Conservation (phyloP, 2,113 vertebrate species). For the Brachionichthys hirsutus region DNA sequence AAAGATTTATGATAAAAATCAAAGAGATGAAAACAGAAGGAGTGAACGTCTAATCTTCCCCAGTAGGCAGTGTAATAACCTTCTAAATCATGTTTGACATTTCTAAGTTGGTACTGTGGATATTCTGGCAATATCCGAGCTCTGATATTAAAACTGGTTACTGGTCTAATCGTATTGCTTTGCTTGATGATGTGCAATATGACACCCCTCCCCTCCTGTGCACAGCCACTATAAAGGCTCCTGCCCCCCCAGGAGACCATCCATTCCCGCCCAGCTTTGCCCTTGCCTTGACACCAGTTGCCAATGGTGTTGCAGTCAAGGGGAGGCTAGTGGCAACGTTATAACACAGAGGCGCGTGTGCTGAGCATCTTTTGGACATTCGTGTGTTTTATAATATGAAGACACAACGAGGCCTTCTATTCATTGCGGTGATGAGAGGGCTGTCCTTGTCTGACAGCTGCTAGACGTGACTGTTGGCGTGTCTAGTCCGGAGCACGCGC, state of each 20-base stretch:
- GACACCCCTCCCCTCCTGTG: conserved; percentile 66
- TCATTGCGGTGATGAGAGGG: conserved; percentile 19
- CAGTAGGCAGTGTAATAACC: conserved; percentile 81
- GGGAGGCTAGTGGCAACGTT: conserved; percentile 74
- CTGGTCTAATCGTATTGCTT: conserved; percentile 85
- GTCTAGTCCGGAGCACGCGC: conserved; percentile 14
- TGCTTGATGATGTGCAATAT: conserved; percentile 86
- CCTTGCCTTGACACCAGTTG: conserved; percentile 84
- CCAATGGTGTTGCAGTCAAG: conserved; percentile 81
- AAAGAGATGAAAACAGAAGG: conserved; percentile 47
- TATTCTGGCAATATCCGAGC: conserved; percentile 78
- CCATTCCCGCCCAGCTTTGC: conserved; percentile 57
- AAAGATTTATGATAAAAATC: conserved; percentile 56
- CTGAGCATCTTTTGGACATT: conserved; percentile 76
- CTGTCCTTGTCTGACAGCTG: conserved; percentile 10
- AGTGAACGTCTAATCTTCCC: conserved; percentile 39
- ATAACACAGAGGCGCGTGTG: conserved; percentile 75
- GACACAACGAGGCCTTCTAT: conserved; percentile 61
- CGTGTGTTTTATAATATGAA: conserved; percentile 68
- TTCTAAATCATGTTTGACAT: conserved; percentile 91
- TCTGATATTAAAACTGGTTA: conserved; percentile 84
- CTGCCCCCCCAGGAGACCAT: conserved; percentile 50
- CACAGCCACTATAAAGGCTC: conserved; percentile 31
- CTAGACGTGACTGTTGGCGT: conserved; percentile 14
- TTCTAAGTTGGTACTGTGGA: conserved; percentile 83